phyloP scores from a whole-genome alignment of 2,888 invertebrate genomes.

The Operophtera brumata region DNA sequence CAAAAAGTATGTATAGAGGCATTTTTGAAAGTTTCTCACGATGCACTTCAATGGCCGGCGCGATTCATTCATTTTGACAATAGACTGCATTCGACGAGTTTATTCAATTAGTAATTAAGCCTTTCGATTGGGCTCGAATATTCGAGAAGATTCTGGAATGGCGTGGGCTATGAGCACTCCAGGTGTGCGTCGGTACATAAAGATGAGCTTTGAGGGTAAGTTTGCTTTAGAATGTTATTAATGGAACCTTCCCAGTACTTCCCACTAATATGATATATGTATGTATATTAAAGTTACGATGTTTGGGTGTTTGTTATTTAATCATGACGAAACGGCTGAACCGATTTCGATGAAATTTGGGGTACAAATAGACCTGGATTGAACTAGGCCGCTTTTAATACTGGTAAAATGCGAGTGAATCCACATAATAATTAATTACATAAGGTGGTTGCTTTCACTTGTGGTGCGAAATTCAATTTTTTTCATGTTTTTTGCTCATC shows the following conservation, averaged over 20 bases:
- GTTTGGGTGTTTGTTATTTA: too few relatives aligned
- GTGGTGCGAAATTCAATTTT: too few relatives aligned
- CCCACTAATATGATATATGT: too few relatives aligned
- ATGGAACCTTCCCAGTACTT: neutral
- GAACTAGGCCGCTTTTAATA: too few relatives aligned
- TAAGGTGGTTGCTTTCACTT: too few relatives aligned
- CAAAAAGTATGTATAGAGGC: constrained; percentile 9
- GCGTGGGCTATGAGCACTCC: neutral
- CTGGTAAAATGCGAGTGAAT: too few relatives aligned
- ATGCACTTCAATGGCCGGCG: constrained; percentile 20
- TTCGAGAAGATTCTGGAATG: constrained; percentile 4
- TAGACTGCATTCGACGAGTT: constrained; percentile 21
- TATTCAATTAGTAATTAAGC: constrained; percentile 27
- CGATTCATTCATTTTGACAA: constrained; percentile 24
- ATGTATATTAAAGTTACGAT: too few relatives aligned
- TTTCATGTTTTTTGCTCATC: too few relatives aligned
- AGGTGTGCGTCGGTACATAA: neutral
- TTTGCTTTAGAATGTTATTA: neutral
- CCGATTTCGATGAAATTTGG: too few relatives aligned
- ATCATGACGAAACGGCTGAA: too few relatives aligned
- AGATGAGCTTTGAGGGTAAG: neutral
- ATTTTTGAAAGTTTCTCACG: constrained; percentile 5
- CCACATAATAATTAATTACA: too few relatives aligned
- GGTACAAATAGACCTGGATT: too few relatives aligned
- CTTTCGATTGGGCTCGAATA: constrained; percentile 15